phyloP scores from a whole-genome alignment of 1,140 invertebrate species.

The Mamestra configurata region DNA sequence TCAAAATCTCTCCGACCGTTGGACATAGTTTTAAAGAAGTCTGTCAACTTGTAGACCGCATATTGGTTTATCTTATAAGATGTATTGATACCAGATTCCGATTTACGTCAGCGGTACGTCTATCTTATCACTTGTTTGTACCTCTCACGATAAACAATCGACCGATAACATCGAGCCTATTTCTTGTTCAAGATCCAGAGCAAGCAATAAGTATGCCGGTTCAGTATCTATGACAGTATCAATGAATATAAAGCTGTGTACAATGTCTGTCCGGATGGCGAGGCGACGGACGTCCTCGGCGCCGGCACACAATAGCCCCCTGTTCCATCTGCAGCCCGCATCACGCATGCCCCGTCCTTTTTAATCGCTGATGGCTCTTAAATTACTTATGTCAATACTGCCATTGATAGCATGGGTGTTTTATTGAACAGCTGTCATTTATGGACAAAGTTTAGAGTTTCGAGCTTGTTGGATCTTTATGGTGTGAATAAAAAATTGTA shows the following conservation, averaged over 20 bases:
- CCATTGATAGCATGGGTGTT: conserved; percentile 24
- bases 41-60: too few species aligned
- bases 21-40: not conserved
- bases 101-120: not conserved
- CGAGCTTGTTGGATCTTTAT: not conserved
- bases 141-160: conserved; percentile 23
- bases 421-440: conserved; percentile 28
- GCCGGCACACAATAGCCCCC: conserved; percentile 59
- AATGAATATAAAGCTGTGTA: conserved; percentile 40
- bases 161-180: not conserved
- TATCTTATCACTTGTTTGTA: conserved; percentile 10
- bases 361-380: conserved; percentile 74
- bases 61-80: not conserved
- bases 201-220: conserved; percentile 6
- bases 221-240: conserved; percentile 25
- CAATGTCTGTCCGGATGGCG: conserved; percentile 48
- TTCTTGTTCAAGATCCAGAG: not conserved
- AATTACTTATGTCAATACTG: conserved; percentile 58
- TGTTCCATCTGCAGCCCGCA: conserved; percentile 65
- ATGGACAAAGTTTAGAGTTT: conserved; percentile 8
- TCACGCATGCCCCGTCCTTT: conserved; percentile 68
- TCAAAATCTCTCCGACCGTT: not conserved
- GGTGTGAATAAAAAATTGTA: conserved; percentile 11
- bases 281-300: conserved; percentile 50
- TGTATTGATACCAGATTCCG: not conserved